Conservation (phyloP, 2,888 invertebrate genomes). For the Drosophila buzzatii region DNA sequence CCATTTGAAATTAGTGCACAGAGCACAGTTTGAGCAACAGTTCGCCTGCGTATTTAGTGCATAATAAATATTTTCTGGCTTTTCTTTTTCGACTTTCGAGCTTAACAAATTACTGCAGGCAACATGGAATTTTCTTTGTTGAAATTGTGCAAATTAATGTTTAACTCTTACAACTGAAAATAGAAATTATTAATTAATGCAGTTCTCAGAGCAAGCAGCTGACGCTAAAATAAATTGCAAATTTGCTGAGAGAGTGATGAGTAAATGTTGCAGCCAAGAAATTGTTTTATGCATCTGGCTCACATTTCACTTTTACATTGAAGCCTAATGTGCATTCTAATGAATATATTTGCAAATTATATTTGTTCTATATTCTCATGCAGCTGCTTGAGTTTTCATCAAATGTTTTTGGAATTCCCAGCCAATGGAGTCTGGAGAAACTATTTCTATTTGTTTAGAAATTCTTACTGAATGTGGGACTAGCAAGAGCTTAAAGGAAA, state of each 20-base stretch:
- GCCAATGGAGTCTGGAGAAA: neutral
- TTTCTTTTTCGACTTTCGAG: neutral
- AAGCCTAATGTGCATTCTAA: neutral
- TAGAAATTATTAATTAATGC: slow-evolving; percentile 7
- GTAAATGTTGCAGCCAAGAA: neutral
- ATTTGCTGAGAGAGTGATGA: neutral
- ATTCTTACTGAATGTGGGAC: too few species aligned
- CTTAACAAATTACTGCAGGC: slow-evolving; percentile 21
- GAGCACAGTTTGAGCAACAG: slow-evolving; percentile 7
- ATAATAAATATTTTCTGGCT: slow-evolving; percentile 6
- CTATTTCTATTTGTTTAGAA: neutral
- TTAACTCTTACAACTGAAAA: neutral
- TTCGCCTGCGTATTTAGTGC: neutral
- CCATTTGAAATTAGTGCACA: slow-evolving; percentile 18
- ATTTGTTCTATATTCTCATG: neutral
- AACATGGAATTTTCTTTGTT: neutral
- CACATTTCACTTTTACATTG: neutral
- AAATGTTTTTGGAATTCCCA: neutral
- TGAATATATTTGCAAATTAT: slow-evolving; percentile 1
- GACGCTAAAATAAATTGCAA: slow-evolving; percentile 2
- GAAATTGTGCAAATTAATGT: slow-evolving; percentile 6
- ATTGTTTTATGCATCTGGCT: neutral
- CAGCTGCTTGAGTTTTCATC: neutral
- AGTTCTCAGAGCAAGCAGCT: neutral
- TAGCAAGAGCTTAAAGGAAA: too few species aligned